Percentiles rank a stretch among this genome's conserved stretches.
Conservation (phyloP, 2,113 vertebrate species). For the Irena cyanogastra region DNA sequence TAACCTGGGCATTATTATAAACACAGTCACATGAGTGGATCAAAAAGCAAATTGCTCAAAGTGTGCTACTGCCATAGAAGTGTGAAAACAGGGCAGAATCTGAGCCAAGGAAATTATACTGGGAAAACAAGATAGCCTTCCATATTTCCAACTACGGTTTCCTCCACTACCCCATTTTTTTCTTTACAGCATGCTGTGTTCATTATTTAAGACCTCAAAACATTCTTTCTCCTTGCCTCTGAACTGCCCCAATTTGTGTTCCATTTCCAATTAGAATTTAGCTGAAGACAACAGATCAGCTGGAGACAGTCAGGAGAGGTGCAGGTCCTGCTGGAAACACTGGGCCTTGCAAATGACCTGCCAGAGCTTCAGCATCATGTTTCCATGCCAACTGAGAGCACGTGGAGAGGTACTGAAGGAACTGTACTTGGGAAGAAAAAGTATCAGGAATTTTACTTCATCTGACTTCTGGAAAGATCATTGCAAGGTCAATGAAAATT, state of each 20-base stretch:
- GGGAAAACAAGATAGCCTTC: not conserved
- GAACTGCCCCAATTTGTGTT: not conserved
- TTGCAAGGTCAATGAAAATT: not conserved
- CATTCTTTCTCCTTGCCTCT: not conserved
- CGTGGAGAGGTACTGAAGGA: not conserved
- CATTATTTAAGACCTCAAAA: not conserved
- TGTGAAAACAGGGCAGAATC: not conserved
- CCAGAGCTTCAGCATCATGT: not conserved
- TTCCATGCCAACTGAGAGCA: conserved; percentile 22
- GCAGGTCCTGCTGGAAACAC: not conserved
- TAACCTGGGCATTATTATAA: not conserved
- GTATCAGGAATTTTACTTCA: not conserved
- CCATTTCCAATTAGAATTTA: not conserved
- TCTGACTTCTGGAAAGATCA: not conserved
- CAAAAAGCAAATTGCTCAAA: not conserved
- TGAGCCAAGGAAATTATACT: not conserved
- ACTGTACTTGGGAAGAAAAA: not conserved
- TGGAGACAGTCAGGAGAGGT: not conserved
- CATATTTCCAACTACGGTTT: not conserved
- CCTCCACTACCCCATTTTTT: not conserved
- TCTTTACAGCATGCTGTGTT: not conserved
- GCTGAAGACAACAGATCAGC: not conserved
- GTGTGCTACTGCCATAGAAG: not conserved
- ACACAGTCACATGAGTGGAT: not conserved
- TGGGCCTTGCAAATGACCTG: not conserved